Conservation (phyloP, 2,888 invertebrate genomes). For the Leptopilina myrica region DNA sequence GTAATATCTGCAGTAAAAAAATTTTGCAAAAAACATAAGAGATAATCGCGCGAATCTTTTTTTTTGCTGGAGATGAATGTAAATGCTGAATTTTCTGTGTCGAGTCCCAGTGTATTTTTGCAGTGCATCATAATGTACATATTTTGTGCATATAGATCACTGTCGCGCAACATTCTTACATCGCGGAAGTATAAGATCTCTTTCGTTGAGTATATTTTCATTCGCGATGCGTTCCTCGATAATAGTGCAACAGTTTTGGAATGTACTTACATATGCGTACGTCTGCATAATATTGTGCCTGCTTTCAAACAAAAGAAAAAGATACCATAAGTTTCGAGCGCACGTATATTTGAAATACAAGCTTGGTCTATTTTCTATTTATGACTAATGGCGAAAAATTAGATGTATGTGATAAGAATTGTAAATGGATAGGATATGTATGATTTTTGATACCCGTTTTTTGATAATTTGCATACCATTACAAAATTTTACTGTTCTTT, state of each 20-base stretch:
- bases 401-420: not conserved
- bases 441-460: not conserved
- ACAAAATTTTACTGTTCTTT: not conserved
- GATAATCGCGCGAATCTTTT: slow-evolving; percentile 30
- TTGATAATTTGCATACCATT: not conserved
- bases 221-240: slow-evolving; percentile 53
- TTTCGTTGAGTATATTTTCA: slow-evolving; percentile 50
- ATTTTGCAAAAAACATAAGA: slow-evolving; percentile 12
- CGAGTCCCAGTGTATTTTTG: slow-evolving; percentile 12
- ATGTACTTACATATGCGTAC: slow-evolving; percentile 43
- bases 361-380: not conserved
- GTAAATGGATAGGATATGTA: too few species aligned
- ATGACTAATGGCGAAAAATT: not conserved
- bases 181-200: slow-evolving; percentile 56
- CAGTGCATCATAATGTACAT: slow-evolving; percentile 33
- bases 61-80: slow-evolving; percentile 16
- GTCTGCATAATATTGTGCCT: slow-evolving; percentile 21
- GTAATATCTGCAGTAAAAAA: slow-evolving; percentile 17
- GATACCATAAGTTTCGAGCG: slow-evolving; percentile 16
- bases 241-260: slow-evolving; percentile 54
- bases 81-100: slow-evolving; percentile 30
- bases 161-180: slow-evolving; percentile 41
- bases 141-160: slow-evolving; percentile 40
- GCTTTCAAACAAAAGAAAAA: slow-evolving; percentile 30
- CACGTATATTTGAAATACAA: not conserved